These are phyloP conservation scores for Apodemus sylvaticus DNA, from an alignment of 2,113 vertebrate genomes.

Conservation along the genomic window DNA sequence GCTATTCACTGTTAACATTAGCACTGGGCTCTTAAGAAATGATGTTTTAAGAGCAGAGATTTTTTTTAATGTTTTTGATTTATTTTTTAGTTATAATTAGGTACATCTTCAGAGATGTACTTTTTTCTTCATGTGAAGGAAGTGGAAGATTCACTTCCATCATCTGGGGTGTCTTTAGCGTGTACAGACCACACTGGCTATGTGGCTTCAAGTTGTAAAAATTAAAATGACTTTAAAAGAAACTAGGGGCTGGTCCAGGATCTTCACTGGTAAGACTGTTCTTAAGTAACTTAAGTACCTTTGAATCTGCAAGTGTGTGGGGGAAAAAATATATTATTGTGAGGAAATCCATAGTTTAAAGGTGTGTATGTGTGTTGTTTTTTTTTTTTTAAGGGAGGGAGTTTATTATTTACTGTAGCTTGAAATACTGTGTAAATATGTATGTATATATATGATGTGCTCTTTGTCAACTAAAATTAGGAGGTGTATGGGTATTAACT, in stretches of 20 bases:
- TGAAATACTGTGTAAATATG: slow-evolving; percentile 86
- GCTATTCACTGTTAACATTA: slow-evolving; percentile 75
- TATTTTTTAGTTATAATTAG: slow-evolving; percentile 71
- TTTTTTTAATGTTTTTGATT: slow-evolving; percentile 45
- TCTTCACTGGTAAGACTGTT: slow-evolving; percentile 84
- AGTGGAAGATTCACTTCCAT: slow-evolving; percentile 79
- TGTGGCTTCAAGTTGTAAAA: slow-evolving; percentile 87
- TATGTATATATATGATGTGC: slow-evolving; percentile 88
- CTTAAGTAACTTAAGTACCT: slow-evolving; percentile 88
- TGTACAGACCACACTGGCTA: slow-evolving; percentile 85
- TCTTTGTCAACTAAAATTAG: slow-evolving; percentile 87
- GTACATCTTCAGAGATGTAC: slow-evolving; percentile 77
- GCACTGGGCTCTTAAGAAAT: slow-evolving; percentile 51
- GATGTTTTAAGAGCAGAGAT: slow-evolving; percentile 65
- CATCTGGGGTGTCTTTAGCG: slow-evolving; percentile 83
- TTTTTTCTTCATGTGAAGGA: slow-evolving; percentile 74
- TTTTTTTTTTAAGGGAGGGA: slow-evolving; percentile 81
- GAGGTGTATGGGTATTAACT: slow-evolving; percentile 86
- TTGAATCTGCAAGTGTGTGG: slow-evolving; percentile 83
- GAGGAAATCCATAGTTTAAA: slow-evolving; percentile 85
- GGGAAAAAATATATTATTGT: slow-evolving; percentile 78
- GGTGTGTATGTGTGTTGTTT: slow-evolving; percentile 29
- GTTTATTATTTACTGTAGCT: slow-evolving; percentile 89
- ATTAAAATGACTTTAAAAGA: slow-evolving; percentile 84
- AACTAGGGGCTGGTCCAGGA: slow-evolving; percentile 85